A percentile compares a stretch with the other conserved stretches of the same genome.
phyloP scores from a whole-genome alignment of 2,113 vertebrate species.

The Rhagologus leucostigma region DNA sequence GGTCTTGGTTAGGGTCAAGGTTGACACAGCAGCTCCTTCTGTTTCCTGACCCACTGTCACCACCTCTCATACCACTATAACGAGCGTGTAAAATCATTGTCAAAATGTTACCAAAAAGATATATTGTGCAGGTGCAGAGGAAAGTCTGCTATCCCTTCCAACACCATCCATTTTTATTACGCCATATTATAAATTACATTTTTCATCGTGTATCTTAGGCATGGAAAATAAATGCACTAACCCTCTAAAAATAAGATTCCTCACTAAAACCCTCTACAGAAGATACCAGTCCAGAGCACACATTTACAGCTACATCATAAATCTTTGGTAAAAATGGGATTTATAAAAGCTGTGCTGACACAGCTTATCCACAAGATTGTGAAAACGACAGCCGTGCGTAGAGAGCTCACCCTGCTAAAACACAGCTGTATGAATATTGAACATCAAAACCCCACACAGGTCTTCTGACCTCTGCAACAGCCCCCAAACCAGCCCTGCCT shows the following conservation, averaged over 20 bases:
- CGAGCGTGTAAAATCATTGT: rapidly evolving
- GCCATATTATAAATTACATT: not conserved
- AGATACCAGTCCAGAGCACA: not conserved
- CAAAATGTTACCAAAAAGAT: not conserved
- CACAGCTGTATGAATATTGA: not conserved
- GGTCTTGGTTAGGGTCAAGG: not conserved
- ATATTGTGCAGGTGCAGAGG: not conserved
- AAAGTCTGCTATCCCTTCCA: not conserved
- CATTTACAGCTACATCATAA: constrained; percentile 1
- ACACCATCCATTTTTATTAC: constrained; percentile 4
- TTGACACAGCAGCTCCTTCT: not conserved
- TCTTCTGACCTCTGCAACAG: not conserved
- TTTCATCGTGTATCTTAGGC: not conserved
- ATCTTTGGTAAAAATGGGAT: constrained; percentile 6
- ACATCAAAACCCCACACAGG: not conserved
- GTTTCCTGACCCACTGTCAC: not conserved
- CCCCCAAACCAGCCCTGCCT: not conserved
- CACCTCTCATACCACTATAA: not conserved
- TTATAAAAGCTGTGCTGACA: not conserved
- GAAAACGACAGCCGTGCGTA: not conserved
- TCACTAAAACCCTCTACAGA: not conserved
- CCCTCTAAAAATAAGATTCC: not conserved
- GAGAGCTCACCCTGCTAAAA: not conserved
- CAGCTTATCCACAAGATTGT: not conserved
- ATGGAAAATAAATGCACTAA: not conserved